phyloP scores from a whole-genome alignment of 2,113 vertebrate genomes.

The Galbula dea region DNA sequence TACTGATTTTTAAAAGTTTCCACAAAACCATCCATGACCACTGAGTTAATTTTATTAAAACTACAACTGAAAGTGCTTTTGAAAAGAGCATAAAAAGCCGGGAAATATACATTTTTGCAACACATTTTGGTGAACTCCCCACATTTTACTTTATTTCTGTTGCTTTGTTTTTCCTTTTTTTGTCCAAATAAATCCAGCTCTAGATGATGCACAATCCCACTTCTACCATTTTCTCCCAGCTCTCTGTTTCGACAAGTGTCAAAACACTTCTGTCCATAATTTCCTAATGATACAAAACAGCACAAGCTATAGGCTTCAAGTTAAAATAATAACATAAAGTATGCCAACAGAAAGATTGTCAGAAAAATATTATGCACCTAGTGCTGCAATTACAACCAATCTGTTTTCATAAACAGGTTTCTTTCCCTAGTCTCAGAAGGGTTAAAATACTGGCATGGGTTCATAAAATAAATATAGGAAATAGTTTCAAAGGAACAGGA shows the following conservation, averaged over 20 bases:
- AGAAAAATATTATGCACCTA: not conserved
- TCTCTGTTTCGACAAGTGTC: not conserved
- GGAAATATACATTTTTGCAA: not conserved
- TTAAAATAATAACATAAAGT: not conserved
- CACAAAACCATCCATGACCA: not conserved
- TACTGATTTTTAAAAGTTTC: not conserved
- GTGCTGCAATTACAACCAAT: not conserved
- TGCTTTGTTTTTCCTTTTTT: not conserved
- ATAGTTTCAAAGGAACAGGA: not conserved
- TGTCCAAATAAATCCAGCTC: not conserved
- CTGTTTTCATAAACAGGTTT: not conserved
- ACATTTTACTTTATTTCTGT: not conserved
- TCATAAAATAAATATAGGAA: not conserved
- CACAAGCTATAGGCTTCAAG: not conserved
- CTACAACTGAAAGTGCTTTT: not conserved
- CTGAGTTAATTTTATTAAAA: not conserved
- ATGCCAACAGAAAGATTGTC: not conserved
- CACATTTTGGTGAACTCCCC: fast-evolving
- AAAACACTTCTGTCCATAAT: not conserved
- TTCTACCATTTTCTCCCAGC: not conserved
- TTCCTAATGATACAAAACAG: not conserved
- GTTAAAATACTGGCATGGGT: not conserved
- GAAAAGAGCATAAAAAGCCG: not conserved
- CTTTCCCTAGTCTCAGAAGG: not conserved
- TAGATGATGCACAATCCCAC: not conserved